phyloP scores from a whole-genome alignment of 2,888 invertebrate genomes.

The Sphaeridia pumilis region DNA sequence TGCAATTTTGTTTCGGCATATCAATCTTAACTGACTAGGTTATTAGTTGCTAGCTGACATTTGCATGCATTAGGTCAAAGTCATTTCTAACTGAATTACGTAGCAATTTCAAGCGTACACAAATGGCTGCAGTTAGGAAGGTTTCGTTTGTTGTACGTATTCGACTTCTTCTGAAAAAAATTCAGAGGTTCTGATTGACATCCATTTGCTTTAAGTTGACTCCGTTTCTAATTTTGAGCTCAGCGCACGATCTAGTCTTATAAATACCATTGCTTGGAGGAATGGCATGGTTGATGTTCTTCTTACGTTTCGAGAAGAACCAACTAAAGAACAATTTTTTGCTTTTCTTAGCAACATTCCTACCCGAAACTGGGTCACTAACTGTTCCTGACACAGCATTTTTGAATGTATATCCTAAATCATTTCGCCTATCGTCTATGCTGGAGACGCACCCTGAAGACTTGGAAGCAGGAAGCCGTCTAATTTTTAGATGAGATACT shows the following conservation, averaged over 20 bases:
- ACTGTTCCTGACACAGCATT: conserved; percentile 8
- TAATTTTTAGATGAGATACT: conserved; percentile 9
- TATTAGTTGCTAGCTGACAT: too few relatives aligned
- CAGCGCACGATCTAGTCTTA: conserved; percentile 27
- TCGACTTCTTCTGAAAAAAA: neutral
- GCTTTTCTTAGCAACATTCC: conserved; percentile 19
- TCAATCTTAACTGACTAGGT: too few relatives aligned
- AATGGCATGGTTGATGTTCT: conserved; percentile 10
- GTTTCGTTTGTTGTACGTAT: too few relatives aligned
- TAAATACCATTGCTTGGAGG: conserved; percentile 25
- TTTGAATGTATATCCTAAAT: conserved; percentile 15
- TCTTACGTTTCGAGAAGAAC: conserved; percentile 20
- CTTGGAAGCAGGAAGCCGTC: conserved; percentile 11
- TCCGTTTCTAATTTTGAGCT: conserved; percentile 20
- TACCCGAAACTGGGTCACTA: conserved; percentile 9
- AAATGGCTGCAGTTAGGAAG: neutral
- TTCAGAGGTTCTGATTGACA: conserved; percentile 20
- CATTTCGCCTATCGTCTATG: too few relatives aligned
- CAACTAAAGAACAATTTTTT: conserved; percentile 23
- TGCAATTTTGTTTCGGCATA: too few relatives aligned
- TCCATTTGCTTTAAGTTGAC: conserved; percentile 16
- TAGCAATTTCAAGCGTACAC: neutral
- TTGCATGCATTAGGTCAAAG: too few relatives aligned
- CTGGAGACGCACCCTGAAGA: conserved; percentile 11
- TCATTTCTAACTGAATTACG: too few relatives aligned